Evolutionary conservation across 2,888 invertebrate species (phyloP).

Genomic region (Nomada fabriciana): DNA sequence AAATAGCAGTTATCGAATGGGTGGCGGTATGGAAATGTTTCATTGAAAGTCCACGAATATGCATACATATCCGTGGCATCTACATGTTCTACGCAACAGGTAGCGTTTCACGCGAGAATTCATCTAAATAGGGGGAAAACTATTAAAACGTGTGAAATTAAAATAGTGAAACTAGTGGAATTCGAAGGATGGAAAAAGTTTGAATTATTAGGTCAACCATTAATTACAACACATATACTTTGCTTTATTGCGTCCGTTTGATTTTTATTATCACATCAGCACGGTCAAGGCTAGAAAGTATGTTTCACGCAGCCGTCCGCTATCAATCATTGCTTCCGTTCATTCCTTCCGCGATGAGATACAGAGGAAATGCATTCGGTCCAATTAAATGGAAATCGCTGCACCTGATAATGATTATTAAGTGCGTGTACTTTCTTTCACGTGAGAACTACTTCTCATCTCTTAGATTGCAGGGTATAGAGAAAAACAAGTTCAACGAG

Average conservation of each 20-base stretch:
- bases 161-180: neutral
- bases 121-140: no score
- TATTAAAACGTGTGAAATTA: no score
- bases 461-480: neutral
- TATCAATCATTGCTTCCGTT: neutral
- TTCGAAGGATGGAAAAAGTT: neutral
- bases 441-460: neutral
- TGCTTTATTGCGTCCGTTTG: neutral
- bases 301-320: neutral
- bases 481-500: neutral
- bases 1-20: no score
- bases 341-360: neutral
- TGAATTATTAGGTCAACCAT: neutral
- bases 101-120: no score
- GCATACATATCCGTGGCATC: no score
- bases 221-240: neutral
- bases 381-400: neutral
- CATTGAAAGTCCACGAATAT: no score
- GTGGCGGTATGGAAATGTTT: no score
- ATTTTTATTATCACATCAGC: neutral
- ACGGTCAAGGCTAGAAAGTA: slow-evolving; percentile 1
- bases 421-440: neutral
- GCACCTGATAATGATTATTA: neutral
- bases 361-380: neutral
- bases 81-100: no score